Conservation (phyloP, 2,797 vertebrate genomes). For the Vultur gryphus region DNA sequence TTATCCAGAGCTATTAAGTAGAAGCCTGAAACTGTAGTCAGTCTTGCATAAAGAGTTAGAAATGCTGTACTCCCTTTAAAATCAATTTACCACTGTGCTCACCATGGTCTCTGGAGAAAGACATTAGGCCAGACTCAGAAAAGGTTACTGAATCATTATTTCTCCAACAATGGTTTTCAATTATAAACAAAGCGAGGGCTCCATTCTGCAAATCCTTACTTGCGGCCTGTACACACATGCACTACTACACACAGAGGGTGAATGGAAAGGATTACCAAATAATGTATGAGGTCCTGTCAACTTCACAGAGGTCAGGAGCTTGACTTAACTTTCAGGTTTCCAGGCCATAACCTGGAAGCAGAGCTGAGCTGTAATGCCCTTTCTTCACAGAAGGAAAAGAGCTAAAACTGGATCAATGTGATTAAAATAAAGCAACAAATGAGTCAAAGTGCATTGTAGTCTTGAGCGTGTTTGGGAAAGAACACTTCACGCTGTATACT, state of each 20-base stretch:
- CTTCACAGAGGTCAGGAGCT: background rate
- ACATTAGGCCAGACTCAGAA: constrained; percentile 7
- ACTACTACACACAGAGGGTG: background rate
- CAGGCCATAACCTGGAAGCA: background rate
- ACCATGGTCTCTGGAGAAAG: constrained; percentile 3
- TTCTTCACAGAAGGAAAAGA: background rate
- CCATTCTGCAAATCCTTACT: background rate
- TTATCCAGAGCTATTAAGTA: constrained; percentile 18
- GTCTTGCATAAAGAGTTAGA: constrained; percentile 41
- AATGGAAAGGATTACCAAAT: background rate
- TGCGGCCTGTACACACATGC: background rate
- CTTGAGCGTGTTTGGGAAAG: background rate
- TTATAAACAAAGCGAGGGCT: background rate
- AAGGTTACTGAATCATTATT: constrained; percentile 33
- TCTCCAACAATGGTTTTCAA: constrained; percentile 32
- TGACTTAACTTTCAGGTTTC: background rate
- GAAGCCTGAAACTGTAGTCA: constrained; percentile 33
- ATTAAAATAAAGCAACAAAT: background rate
- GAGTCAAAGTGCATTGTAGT: background rate
- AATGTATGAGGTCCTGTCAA: fast-evolving
- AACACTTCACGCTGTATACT: background rate
- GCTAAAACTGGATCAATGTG: background rate
- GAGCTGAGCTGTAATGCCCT: background rate
- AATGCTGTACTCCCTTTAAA: constrained; percentile 33
- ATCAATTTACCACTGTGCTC: constrained; percentile 40